Conservation (phyloP, 1,140 invertebrate genomes). For the Oncopeltus fasciatus region DNA sequence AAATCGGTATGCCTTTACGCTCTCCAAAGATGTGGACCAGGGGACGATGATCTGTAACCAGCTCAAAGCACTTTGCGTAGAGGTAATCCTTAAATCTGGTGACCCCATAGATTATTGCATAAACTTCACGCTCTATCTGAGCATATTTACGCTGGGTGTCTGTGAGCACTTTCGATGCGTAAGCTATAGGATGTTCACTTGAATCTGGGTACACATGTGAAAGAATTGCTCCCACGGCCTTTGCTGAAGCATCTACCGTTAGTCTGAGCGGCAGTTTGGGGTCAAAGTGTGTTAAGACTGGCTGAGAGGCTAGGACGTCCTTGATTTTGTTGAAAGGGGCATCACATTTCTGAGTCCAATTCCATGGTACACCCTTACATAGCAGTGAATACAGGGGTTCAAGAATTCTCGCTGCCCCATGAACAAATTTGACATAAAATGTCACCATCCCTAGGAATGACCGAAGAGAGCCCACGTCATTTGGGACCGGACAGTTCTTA, state of each 20-base stretch:
- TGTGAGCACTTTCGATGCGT: conserved; percentile 30
- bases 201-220: conserved; percentile 25
- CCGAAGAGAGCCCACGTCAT: background rate
- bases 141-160: conserved; percentile 33
- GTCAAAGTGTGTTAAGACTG: conserved; percentile 25
- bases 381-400: conserved; percentile 17
- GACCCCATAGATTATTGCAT: conserved; percentile 33
- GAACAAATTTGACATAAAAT: conserved; percentile 21
- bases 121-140: conserved; percentile 37
- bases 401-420: conserved; percentile 9
- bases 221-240: conserved; percentile 28
- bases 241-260: conserved; percentile 27
- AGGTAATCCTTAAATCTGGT: conserved; percentile 17
- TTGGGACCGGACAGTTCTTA: background rate
- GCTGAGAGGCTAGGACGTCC: background rate
- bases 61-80: background rate
- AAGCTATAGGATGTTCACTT: conserved; percentile 28
- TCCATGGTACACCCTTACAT: conserved; percentile 14
- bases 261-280: conserved; percentile 23
- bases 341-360: conserved; percentile 17
- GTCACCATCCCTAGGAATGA: conserved; percentile 21
- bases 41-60: conserved; percentile 2
- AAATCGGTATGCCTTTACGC: conserved; percentile 12
- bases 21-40: background rate
- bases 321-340: conserved; percentile 20